Percentiles rank a stretch among this genome's conserved stretches.
These are phyloP conservation scores for Saguinus midas DNA, from an alignment of 2,113 vertebrate genomes.

Conservation along the genomic window DNA sequence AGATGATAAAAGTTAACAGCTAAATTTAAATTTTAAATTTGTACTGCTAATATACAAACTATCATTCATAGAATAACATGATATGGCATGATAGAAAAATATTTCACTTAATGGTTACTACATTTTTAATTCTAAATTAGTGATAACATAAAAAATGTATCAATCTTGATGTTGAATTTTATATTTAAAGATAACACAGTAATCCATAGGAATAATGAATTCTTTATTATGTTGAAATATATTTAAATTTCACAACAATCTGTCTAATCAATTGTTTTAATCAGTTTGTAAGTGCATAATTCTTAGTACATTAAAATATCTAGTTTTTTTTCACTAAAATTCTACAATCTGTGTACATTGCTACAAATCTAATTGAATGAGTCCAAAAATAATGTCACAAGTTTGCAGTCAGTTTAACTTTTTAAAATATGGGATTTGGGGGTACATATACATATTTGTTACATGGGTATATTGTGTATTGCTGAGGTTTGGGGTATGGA, in stretches of 20 bases:
- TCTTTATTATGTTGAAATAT: neutral
- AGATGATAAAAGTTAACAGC: neutral
- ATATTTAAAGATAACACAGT: neutral
- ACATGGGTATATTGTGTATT: too few species aligned
- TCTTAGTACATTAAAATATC: slow-evolving; percentile 5
- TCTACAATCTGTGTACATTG: neutral
- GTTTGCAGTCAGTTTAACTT: neutral
- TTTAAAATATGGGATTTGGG: too few species aligned
- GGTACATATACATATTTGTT: too few species aligned
- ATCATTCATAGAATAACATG: neutral
- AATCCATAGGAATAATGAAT: neutral
- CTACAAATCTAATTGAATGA: neutral
- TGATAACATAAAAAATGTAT: neutral
- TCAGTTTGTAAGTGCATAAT: neutral
- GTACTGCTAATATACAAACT: neutral
- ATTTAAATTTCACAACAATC: neutral
- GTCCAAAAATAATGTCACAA: neutral
- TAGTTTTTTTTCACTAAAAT: neutral
- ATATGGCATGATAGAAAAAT: neutral
- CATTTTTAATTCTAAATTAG: neutral
- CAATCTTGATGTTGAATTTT: neutral
- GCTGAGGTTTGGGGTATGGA: too few species aligned
- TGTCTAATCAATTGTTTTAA: neutral
- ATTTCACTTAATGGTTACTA: neutral
- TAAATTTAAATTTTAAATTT: neutral